Evolutionary conservation across 2,888 invertebrate species (phyloP).

Genomic region (Cheilosia vernalis): DNA sequence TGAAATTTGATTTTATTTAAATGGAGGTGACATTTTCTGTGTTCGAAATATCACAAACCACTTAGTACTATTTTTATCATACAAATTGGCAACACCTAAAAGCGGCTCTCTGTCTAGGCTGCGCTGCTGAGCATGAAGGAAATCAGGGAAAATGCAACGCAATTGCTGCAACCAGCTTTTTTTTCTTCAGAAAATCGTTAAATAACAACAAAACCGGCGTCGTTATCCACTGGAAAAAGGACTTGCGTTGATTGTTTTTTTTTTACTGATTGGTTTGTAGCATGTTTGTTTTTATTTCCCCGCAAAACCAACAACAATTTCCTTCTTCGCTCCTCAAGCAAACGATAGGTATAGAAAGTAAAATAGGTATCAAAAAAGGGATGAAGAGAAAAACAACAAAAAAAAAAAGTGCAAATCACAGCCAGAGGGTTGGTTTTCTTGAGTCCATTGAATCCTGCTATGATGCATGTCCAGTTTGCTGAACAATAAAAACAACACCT

Average conservation of each 20-base stretch:
- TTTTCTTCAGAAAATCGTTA: background rate
- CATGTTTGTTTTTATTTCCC: slow-evolving; percentile 3
- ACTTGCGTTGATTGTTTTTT: background rate
- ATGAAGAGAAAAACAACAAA: slow-evolving; percentile 17
- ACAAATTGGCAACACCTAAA: background rate
- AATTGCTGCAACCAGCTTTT: no score
- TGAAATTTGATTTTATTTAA: no score
- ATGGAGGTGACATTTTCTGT: no score
- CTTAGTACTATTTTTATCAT: background rate
- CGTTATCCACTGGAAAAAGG: slow-evolving; percentile 36
- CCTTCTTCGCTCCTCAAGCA: background rate
- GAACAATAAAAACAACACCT: slow-evolving; percentile 67
- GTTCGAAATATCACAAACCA: no score
- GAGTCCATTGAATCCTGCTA: slow-evolving; percentile 23
- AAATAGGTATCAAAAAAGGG: slow-evolving; percentile 10
- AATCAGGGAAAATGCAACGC: background rate
- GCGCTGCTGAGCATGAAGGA: no score
- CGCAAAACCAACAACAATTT: slow-evolving; percentile 16
- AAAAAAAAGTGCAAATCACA: slow-evolving; percentile 61
- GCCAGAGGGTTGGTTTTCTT: slow-evolving; percentile 42
- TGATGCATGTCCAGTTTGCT: slow-evolving; percentile 68
- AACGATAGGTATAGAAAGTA: slow-evolving; percentile 7
- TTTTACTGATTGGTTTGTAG: slow-evolving; percentile 7
- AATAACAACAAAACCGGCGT: slow-evolving; percentile 42
- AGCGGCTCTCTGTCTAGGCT: background rate